phyloP scores from a whole-genome alignment of 2,113 vertebrate genomes.

The Hydrolagus affinis region DNA sequence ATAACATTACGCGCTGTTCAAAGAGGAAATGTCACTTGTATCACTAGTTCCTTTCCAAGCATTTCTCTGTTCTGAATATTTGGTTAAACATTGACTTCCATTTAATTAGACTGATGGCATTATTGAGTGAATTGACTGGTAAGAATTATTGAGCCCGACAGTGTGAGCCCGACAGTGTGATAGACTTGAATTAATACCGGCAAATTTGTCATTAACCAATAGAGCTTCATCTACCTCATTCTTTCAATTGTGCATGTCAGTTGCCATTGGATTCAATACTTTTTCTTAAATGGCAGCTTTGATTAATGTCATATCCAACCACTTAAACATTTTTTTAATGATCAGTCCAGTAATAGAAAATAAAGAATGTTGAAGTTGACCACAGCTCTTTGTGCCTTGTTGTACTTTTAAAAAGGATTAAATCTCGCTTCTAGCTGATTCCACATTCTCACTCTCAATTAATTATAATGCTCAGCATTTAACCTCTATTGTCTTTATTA shows the following conservation, averaged over 20 bases:
- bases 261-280: neutral
- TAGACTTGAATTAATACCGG: neutral
- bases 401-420: too few species aligned
- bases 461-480: too few species aligned
- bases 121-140: neutral
- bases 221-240: neutral
- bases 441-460: too few species aligned
- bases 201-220: neutral
- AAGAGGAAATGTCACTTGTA: neutral
- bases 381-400: too few species aligned
- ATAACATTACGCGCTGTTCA: neutral
- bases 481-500: too few species aligned
- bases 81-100: neutral
- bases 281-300: neutral
- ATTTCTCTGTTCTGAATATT: neutral
- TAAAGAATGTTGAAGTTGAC: too few species aligned
- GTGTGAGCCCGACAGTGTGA: slow-evolving; percentile 1
- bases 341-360: too few species aligned
- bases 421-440: too few species aligned
- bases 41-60: neutral
- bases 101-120: neutral
- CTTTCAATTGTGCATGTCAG: neutral
- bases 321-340: too few species aligned
- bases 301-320: too few species aligned
- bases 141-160: slow-evolving; percentile 24